A percentile compares a stretch with the other conserved stretches of the same genome.
phyloP scores from a whole-genome alignment of 2,797 vertebrate species.

The Sciaenops ocellatus region DNA sequence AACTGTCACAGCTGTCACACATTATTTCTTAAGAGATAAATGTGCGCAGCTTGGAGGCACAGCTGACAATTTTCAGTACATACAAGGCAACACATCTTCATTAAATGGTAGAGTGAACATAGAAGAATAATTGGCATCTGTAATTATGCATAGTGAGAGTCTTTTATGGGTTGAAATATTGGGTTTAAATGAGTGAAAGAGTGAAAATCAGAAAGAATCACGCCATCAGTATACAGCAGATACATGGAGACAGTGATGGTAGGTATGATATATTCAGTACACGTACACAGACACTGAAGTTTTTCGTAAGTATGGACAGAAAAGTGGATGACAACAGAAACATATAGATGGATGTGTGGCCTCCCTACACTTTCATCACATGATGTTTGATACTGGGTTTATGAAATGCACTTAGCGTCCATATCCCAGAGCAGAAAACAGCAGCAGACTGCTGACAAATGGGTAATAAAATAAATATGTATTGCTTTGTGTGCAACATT shows the following conservation, averaged over 20 bases:
- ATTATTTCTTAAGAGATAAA: background rate
- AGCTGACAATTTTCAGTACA: background rate
- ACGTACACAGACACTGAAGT: too few relatives aligned
- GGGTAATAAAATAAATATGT: conserved; percentile 34
- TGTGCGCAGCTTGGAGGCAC: background rate
- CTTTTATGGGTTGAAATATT: background rate
- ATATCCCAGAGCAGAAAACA: conserved; percentile 32
- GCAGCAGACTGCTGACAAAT: conserved; percentile 39
- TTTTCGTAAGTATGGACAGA: background rate
- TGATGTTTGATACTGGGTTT: conserved; percentile 35
- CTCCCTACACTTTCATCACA: conserved; percentile 4
- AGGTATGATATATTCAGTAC: too few relatives aligned
- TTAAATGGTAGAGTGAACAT: background rate
- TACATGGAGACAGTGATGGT: background rate
- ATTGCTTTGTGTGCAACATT: conserved; percentile 46
- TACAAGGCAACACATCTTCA: background rate
- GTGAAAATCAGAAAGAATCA: background rate
- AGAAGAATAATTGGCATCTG: background rate
- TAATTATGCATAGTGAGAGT: background rate
- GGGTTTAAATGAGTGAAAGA: background rate
- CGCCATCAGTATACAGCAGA: background rate
- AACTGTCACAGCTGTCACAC: background rate
- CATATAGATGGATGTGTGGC: background rate
- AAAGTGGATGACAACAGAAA: background rate
- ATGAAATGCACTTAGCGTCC: conserved; percentile 44